These are phyloP conservation scores for Origma solitaria DNA, from an alignment of 2,113 vertebrate species.

Conservation along the genomic window DNA sequence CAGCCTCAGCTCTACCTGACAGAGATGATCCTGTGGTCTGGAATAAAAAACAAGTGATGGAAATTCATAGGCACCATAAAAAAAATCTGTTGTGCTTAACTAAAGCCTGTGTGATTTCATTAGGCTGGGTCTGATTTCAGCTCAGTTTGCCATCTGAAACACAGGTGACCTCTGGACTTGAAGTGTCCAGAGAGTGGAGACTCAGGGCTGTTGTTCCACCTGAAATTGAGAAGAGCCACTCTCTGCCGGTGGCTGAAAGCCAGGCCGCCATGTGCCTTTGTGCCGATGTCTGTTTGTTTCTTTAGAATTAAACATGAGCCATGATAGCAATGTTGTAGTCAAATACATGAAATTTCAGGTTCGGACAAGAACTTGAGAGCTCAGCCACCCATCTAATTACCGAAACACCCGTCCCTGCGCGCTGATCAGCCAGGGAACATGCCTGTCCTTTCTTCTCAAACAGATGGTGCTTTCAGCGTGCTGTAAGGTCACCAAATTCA, in stretches of 20 bases:
- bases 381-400: neutral
- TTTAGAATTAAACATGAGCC: neutral
- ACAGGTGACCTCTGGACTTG: neutral
- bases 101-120: neutral
- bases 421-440: neutral
- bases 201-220: neutral
- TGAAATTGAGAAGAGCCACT: neutral
- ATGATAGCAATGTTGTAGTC: neutral
- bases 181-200: neutral
- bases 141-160: neutral
- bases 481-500: constrained; percentile 55
- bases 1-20: accelerated
- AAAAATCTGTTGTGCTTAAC: neutral
- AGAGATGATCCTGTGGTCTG: neutral
- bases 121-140: neutral
- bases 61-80: neutral
- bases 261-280: neutral
- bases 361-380: neutral
- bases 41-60: neutral
- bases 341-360: neutral
- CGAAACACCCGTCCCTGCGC: neutral
- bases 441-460: neutral
- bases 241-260: neutral
- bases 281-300: neutral
- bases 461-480: constrained; percentile 29